Conservation (phyloP, 64 coral and sea anemone species). For the Acropora tenuis region DNA sequence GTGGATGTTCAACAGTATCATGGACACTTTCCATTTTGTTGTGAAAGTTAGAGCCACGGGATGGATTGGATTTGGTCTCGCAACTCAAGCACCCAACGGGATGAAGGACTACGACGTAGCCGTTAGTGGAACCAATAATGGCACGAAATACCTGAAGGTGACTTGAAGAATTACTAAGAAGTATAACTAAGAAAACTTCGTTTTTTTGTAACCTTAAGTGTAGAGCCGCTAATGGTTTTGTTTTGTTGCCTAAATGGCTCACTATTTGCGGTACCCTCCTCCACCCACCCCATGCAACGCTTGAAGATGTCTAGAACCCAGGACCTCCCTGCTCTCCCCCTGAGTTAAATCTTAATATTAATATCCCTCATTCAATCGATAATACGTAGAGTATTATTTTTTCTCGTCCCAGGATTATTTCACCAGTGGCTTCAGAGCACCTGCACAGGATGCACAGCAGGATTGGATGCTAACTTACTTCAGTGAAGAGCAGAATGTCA, state of each 20-base stretch:
- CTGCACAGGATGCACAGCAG: conserved; percentile 13
- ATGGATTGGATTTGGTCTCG: conserved; percentile 25
- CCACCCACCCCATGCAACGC: too few species aligned
- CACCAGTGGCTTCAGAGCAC: neutral
- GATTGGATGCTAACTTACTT: conserved; percentile 6
- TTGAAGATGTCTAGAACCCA: too few species aligned
- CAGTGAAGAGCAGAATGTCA: conserved; percentile 27
- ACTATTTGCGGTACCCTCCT: too few species aligned
- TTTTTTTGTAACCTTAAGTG: too few species aligned
- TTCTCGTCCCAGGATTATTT: neutral
- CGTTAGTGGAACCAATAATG: neutral
- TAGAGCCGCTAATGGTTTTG: too few species aligned
- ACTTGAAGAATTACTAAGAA: neutral
- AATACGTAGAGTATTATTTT: neutral
- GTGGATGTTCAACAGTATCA: conserved; percentile 46
- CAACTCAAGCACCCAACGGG: neutral
- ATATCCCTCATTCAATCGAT: too few species aligned
- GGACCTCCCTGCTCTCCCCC: too few species aligned
- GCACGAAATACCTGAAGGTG: neutral
- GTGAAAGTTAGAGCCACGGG: conserved; percentile 19
- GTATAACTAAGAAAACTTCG: too few species aligned
- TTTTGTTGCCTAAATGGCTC: too few species aligned
- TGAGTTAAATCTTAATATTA: too few species aligned
- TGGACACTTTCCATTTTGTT: conserved; percentile 34
- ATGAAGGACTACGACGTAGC: neutral